phyloP scores from a whole-genome alignment of 1,140 invertebrate species.

The Anadara kagoshimensis region DNA sequence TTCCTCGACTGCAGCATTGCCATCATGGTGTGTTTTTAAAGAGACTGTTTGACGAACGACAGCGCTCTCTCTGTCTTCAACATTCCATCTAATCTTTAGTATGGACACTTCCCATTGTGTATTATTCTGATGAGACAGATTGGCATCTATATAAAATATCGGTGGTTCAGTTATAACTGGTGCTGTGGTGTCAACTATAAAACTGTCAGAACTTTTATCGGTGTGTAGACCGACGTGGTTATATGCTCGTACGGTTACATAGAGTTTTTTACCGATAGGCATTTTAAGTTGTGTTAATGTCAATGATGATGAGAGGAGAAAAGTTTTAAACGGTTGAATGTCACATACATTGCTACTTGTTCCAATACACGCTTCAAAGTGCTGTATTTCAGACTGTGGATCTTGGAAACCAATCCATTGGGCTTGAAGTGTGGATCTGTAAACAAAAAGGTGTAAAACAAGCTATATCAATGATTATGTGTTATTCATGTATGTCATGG shows the following conservation, averaged over 20 bases:
- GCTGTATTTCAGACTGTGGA: constrained; percentile 49
- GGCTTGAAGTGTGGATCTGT: constrained; percentile 35
- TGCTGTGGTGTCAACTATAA: constrained; percentile 43
- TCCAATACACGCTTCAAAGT: constrained; percentile 48
- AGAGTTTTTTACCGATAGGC: constrained; percentile 27
- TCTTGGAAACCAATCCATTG: constrained; percentile 56
- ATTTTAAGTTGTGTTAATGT: constrained; percentile 28
- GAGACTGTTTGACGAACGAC: constrained; percentile 39
- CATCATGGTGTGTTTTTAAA: constrained; percentile 42
- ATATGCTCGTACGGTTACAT: constrained; percentile 40
- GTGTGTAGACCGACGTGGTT: constrained; percentile 41
- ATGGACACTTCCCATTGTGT: constrained; percentile 49
- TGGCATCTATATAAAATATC: constrained; percentile 9
- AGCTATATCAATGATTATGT: neutral
- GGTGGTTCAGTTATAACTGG: constrained; percentile 24
- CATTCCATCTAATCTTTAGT: constrained; percentile 45
- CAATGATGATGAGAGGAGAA: constrained; percentile 29
- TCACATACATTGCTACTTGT: constrained; percentile 33
- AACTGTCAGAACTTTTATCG: constrained; percentile 36
- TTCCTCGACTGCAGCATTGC: constrained; percentile 24
- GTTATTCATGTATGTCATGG: neutral
- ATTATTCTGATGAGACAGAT: neutral
- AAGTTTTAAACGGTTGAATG: constrained; percentile 12
- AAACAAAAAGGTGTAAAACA: neutral
- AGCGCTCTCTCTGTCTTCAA: constrained; percentile 50